These are phyloP conservation scores for Tricholauxania praeusta DNA, from an alignment of 2,888 invertebrate species.

Conservation along the genomic window DNA sequence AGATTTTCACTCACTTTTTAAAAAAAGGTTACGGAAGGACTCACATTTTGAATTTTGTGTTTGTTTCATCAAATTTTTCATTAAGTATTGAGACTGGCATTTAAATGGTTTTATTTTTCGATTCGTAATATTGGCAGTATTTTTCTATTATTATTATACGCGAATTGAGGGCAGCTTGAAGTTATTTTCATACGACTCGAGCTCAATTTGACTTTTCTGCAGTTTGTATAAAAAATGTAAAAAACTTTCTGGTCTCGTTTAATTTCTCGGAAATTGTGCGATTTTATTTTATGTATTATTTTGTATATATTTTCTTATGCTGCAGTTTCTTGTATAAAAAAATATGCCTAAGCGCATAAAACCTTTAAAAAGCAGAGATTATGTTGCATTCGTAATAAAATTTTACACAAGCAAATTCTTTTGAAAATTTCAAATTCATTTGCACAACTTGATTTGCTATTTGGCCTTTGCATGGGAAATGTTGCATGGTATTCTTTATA, in stretches of 20 bases:
- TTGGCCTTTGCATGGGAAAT: background rate
- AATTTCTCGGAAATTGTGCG: slow-evolving; percentile 43
- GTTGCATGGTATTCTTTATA: background rate
- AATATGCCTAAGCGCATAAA: slow-evolving; percentile 12
- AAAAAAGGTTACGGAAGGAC: slow-evolving; percentile 54
- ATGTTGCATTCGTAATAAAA: slow-evolving; percentile 20
- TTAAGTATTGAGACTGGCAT: background rate
- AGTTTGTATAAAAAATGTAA: slow-evolving; percentile 55
- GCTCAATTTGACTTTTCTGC: slow-evolving; percentile 46
- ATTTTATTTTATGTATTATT: slow-evolving; percentile 36
- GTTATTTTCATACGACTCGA: slow-evolving; percentile 34
- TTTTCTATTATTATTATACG: slow-evolving; percentile 40
- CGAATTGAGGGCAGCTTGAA: slow-evolving; percentile 24
- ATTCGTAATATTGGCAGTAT: slow-evolving; percentile 49
- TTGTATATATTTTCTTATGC: slow-evolving; percentile 21
- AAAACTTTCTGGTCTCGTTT: slow-evolving; percentile 56
- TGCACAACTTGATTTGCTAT: slow-evolving; percentile 34
- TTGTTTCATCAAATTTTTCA: background rate
- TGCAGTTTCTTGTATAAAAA: slow-evolving; percentile 35
- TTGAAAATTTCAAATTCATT: slow-evolving; percentile 42
- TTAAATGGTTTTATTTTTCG: background rate
- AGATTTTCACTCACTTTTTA: slow-evolving; percentile 50
- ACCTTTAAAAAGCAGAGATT: slow-evolving; percentile 23
- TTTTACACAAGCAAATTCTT: slow-evolving; percentile 38
- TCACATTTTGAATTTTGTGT: slow-evolving; percentile 35